Evolutionary conservation across 1,140 invertebrate species (phyloP).

Genomic region (Periplaneta americana): DNA sequence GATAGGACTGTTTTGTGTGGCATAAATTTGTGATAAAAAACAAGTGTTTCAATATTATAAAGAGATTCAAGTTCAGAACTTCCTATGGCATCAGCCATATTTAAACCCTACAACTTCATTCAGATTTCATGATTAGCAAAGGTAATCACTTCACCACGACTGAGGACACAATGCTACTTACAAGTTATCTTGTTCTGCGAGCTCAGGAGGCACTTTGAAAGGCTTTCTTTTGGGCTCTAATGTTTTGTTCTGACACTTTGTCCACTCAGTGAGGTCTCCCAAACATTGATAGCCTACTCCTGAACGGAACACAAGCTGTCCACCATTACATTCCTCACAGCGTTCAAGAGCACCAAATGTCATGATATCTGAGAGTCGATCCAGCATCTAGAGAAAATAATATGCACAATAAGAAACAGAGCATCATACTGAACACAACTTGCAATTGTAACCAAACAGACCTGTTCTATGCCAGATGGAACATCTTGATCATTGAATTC

Average conservation of each 20-base stretch:
- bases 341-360: constrained; percentile 76
- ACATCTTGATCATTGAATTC: constrained; percentile 66
- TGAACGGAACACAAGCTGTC: constrained; percentile 65
- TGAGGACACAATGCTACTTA: constrained; percentile 38
- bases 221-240: constrained; percentile 66
- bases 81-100: too few species aligned
- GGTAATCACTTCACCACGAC: too few species aligned
- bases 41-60: too few species aligned
- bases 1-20: too few species aligned
- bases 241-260: constrained; percentile 72
- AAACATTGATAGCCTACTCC: constrained; percentile 70
- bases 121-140: too few species aligned
- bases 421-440: not conserved
- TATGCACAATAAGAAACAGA: not conserved
- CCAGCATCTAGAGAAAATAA: constrained; percentile 53
- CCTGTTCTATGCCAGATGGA: constrained; percentile 53
- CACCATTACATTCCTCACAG: constrained; percentile 74
- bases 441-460: constrained; percentile 35
- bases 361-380: constrained; percentile 76
- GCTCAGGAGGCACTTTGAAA: constrained; percentile 65
- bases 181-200: constrained; percentile 56
- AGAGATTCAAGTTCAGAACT: too few species aligned
- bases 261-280: constrained; percentile 85
- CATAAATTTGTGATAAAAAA: too few species aligned
- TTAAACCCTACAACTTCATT: too few species aligned